A percentile compares a stretch with the other conserved stretches of the same genome.
Conservation (phyloP, 2,888 invertebrate species). For the Trissolcus japonicus region DNA sequence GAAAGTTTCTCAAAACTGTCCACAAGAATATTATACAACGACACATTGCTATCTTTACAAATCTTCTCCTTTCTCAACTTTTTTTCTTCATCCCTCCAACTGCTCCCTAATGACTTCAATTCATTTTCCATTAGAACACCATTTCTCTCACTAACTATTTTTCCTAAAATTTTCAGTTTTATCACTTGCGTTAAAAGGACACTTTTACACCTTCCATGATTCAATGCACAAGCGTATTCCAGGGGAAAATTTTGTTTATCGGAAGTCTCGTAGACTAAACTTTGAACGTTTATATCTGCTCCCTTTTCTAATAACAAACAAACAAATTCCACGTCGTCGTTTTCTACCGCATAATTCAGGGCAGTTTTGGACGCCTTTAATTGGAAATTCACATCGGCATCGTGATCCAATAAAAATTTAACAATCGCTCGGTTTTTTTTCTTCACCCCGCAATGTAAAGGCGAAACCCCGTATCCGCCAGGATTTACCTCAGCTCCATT, state of each 20-base stretch:
- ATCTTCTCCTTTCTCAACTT: constrained; percentile 4
- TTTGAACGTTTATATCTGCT: constrained; percentile 2
- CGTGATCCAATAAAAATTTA: neutral
- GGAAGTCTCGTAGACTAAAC: neutral
- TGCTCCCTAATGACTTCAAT: neutral
- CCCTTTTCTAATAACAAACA: constrained; percentile 6
- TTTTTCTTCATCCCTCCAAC: neutral
- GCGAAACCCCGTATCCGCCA: neutral
- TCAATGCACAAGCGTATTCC: neutral
- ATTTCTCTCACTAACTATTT: neutral
- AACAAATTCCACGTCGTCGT: neutral
- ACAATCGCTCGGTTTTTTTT: neutral
- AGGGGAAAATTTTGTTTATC: neutral
- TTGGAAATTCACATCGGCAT: constrained; percentile 3
- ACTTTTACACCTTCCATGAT: neutral
- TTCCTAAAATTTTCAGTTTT: neutral
- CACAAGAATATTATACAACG: neutral
- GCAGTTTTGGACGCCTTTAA: neutral
- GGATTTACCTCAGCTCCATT: constrained; percentile 8
- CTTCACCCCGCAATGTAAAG: constrained; percentile 1
- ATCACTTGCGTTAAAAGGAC: constrained; percentile 1
- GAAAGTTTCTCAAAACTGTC: neutral
- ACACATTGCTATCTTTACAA: neutral
- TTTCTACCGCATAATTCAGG: neutral
- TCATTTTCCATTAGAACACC: neutral